Conservation (phyloP, 1,140 invertebrate species). For the fruit fly (Drosophila melanogaster) region DNA sequence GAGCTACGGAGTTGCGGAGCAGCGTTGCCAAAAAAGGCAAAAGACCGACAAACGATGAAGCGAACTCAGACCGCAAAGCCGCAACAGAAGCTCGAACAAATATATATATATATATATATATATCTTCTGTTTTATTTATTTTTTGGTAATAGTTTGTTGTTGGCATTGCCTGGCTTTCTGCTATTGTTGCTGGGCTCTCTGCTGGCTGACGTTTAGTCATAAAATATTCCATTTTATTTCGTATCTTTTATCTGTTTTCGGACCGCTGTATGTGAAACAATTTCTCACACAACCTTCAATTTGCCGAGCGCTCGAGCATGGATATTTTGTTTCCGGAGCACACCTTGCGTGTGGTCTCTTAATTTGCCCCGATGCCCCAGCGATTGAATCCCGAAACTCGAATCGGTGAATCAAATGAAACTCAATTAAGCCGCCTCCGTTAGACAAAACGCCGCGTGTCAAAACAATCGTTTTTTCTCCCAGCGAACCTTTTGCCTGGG, state of each 20-base stretch:
- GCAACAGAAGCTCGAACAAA: slow-evolving; percentile 78
- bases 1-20: slow-evolving; percentile 1
- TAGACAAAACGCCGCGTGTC: slow-evolving; percentile 75
- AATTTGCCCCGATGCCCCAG: slow-evolving; percentile 40
- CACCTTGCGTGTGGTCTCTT: slow-evolving; percentile 68
- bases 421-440: slow-evolving; percentile 78
- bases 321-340: slow-evolving; percentile 61
- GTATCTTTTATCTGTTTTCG: slow-evolving; percentile 42
- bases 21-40: slow-evolving; percentile 71
- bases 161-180: slow-evolving; percentile 40
- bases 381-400: slow-evolving; percentile 31
- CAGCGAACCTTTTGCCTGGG: slow-evolving; percentile 14
- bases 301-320: slow-evolving; percentile 30
- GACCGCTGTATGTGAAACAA: slow-evolving; percentile 34
- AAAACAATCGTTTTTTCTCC: slow-evolving; percentile 70
- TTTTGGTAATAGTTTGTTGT: slow-evolving; percentile 75
- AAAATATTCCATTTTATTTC: slow-evolving; percentile 81
- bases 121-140: slow-evolving; percentile 15
- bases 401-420: slow-evolving; percentile 56
- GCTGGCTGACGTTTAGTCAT: slow-evolving; percentile 72
- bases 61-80: slow-evolving; percentile 67
- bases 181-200: slow-evolving; percentile 50
- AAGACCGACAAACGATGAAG: slow-evolving; percentile 61
- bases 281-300: slow-evolving; percentile 75
- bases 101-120: slow-evolving; percentile 38